Conservation (phyloP, 2,113 vertebrate genomes). For the Cyprinus carpio region DNA sequence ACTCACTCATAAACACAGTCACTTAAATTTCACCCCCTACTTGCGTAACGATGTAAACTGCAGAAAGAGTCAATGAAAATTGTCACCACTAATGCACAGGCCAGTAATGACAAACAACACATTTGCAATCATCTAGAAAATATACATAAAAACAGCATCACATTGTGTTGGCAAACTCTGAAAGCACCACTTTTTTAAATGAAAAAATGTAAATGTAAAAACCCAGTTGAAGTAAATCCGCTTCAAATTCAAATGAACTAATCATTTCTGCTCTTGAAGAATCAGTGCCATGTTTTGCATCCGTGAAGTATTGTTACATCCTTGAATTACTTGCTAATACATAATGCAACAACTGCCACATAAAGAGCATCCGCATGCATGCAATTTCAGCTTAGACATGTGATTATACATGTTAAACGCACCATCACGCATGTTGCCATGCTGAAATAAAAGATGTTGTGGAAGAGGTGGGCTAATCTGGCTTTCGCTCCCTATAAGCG, state of each 20-base stretch:
- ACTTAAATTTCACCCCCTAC: not conserved
- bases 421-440: not conserved
- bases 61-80: not conserved
- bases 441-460: slow-evolving; percentile 20
- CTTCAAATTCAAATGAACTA: not conserved
- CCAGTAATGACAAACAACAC: not conserved
- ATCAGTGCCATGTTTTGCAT: not conserved
- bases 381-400: slow-evolving; percentile 24
- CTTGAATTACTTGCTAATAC: not conserved
- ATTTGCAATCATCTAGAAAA: not conserved
- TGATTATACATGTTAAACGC: slow-evolving; percentile 24
- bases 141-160: not conserved
- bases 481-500: slow-evolving; percentile 37
- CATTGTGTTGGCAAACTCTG: not conserved
- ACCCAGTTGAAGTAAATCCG: not conserved
- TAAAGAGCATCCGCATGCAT: not conserved
- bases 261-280: not conserved
- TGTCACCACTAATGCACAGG: not conserved
- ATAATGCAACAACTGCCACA: slow-evolving; percentile 3
- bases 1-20: not conserved
- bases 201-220: not conserved
- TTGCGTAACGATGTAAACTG: not conserved
- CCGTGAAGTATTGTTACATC: not conserved
- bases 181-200: not conserved
- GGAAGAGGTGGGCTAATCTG: slow-evolving; percentile 26